Base-by-base conservation (phyloP, 2,888 invertebrate genomes). In the Pomacea canaliculata region DNA sequence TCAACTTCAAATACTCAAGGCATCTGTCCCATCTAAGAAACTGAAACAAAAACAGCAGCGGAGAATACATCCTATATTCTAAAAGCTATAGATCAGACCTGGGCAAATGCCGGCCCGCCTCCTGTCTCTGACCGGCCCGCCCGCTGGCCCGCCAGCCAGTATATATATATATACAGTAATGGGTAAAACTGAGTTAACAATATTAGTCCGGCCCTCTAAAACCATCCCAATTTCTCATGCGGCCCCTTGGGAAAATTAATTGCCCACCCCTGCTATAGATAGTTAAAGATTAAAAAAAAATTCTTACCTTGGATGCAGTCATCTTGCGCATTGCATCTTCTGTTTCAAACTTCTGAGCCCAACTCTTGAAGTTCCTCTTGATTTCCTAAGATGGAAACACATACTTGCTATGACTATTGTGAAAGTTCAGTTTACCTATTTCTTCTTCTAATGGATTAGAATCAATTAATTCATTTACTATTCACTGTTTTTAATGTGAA, bases 301-400 rank as follows among this genome's bases (percentile, higher is more conserved):
- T 56, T 63, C 12, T 63, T 87, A 93, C 93, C 93, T 97, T 97
- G 83, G 97, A 97, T 51, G 97, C 98, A 89, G 96, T 96, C 80
- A 94, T 96, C 91, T 96, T 94, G 76, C 97, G 93, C 94, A 97
- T 94, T 79, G 96, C 95, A 92, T 99, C 99, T 92, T 99, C 97
- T 88, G 95, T 95, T 91, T 99, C 98, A 91, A 99, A 99, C 91
- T 96, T 95, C 49, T 96, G 94, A 88, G 97, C 96, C 93, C 97
- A 98, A 90, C 97, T 97, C 93, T 99, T 99, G 89, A 99, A 93
- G 91, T 96, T 98, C 93, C 98, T 99, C 92, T 96, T 97, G 82
- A 98, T 96, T 63, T 99, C 97, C 92, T 97, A 95, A 87, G 81
- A 81, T 37, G 16, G 27, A 71, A 78, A 62, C 66, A 72, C 19